phyloP scores from a whole-genome alignment of 2,797 vertebrate genomes.

The Perodicticus potto region DNA sequence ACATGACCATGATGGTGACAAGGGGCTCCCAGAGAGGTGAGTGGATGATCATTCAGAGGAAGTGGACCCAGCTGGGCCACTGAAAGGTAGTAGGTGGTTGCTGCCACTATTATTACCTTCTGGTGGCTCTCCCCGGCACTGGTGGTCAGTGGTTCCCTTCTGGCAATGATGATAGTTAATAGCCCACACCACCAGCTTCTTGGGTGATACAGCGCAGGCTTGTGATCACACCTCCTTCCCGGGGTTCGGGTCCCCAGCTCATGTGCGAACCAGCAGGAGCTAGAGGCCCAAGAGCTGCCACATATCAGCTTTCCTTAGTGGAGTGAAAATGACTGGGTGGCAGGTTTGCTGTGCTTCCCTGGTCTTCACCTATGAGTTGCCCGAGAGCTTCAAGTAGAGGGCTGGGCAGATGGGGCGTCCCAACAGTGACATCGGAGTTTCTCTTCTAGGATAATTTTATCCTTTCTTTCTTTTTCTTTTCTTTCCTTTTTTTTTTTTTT shows the following conservation, averaged over 20 bases:
- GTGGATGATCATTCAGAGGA: not conserved
- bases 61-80: not conserved
- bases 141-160: not conserved
- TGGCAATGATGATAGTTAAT: not conserved
- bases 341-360: not conserved
- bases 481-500: no score
- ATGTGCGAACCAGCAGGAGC: not conserved
- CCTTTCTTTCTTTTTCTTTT: not conserved
- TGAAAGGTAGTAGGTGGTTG: not conserved
- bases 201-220: not conserved
- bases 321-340: not conserved
- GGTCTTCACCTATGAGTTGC: not conserved
- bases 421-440: not conserved
- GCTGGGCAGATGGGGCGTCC: no score
- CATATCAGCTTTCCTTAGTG: not conserved
- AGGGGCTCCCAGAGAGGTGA: not conserved
- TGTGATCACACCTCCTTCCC: not conserved
- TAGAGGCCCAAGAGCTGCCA: not conserved
- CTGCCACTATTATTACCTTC: not conserved
- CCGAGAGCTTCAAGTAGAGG: not conserved
- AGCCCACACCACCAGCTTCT: slow-evolving; percentile 20
- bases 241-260: not conserved
- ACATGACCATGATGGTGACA: not conserved
- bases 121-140: not conserved
- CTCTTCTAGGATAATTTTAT: not conserved